Evolutionary conservation across 2,113 vertebrate genomes (phyloP).

Genomic region (Petrocephalus microphthalmus): DNA sequence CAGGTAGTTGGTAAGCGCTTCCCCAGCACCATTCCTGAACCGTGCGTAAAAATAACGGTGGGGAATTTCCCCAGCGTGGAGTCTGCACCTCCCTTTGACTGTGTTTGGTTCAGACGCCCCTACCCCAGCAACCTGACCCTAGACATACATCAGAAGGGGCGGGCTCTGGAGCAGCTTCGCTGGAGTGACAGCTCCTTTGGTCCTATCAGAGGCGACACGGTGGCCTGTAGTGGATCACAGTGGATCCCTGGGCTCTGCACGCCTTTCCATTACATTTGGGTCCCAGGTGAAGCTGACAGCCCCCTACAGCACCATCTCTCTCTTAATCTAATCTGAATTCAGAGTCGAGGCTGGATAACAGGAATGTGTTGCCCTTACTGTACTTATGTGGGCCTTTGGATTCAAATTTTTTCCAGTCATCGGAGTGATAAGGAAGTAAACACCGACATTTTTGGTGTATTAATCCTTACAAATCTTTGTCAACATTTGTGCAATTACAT

Average conservation of each 20-base stretch:
- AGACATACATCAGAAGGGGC: not conserved
- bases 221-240: not conserved
- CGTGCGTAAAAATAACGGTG: not conserved
- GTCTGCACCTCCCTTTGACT: not conserved
- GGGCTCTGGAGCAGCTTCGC: not conserved
- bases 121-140: not conserved
- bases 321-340: not conserved
- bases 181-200: not conserved
- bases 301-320: not conserved
- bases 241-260: not conserved
- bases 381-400: not conserved
- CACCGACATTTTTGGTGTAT: not conserved
- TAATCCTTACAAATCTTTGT: not conserved
- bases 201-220: not conserved
- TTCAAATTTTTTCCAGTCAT: not conserved
- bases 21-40: not conserved
- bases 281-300: not conserved
- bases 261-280: not conserved
- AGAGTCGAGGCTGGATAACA: not conserved
- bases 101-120: not conserved
- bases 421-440: not conserved
- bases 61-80: not conserved
- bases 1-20: not conserved
- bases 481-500: not conserved
- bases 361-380: not conserved